phyloP scores from a whole-genome alignment of 2,797 vertebrate species.

The Numenius phaeopus region DNA sequence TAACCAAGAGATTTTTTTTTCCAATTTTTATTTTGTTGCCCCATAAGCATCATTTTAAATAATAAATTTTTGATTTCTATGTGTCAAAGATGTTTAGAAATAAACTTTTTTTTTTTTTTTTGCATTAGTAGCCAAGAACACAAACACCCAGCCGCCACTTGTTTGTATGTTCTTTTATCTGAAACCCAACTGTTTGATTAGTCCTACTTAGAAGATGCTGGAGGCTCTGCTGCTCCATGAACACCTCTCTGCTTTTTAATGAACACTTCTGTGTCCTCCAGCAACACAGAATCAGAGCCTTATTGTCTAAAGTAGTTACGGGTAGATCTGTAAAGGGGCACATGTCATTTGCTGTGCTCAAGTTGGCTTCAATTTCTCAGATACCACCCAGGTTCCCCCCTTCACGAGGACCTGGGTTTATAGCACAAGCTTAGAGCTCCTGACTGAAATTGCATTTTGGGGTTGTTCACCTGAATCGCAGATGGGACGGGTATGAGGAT shows the following conservation, averaged over 20 bases:
- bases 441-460: neutral
- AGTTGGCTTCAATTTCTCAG: neutral
- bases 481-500: neutral
- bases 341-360: neutral
- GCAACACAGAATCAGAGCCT: neutral
- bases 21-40: neutral
- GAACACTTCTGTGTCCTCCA: constrained; percentile 35
- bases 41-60: neutral
- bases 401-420: rapidly evolving
- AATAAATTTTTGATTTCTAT: neutral
- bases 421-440: neutral
- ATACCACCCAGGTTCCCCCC: neutral
- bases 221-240: constrained; percentile 2
- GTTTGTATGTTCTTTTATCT: constrained; percentile 5
- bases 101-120: neutral
- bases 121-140: neutral
- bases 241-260: constrained; percentile 36
- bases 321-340: neutral
- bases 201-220: constrained; percentile 21
- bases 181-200: constrained; percentile 54
- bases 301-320: neutral
- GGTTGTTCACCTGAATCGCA: neutral
- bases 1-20: neutral
- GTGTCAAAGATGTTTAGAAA: neutral
- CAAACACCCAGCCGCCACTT: neutral